Conservation (phyloP, 2,797 vertebrate genomes). For the Orestias chungarensis region DNA sequence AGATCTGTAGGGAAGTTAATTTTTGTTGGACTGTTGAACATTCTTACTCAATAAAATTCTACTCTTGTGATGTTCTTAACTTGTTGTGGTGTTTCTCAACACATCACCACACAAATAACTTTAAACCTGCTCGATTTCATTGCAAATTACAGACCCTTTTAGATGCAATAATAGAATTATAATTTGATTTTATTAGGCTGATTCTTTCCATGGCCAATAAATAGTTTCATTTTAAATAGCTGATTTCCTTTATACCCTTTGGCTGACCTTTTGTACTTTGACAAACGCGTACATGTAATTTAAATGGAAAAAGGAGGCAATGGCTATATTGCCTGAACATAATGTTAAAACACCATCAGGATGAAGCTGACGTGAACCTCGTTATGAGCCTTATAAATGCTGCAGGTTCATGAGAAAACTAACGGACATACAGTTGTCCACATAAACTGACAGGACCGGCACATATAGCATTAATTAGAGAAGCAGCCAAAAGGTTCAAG, state of each 20-base stretch:
- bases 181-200: conserved; percentile 12
- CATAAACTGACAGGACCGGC: too few species aligned
- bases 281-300: conserved; percentile 35
- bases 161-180: conserved; percentile 17
- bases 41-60: conserved; percentile 35
- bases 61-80: conserved; percentile 13
- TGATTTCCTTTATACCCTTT: conserved; percentile 20
- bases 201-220: conserved; percentile 35
- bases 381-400: conserved; percentile 19
- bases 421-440: not conserved
- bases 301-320: conserved; percentile 28
- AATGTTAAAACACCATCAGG: conserved; percentile 58
- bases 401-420: not conserved
- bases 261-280: conserved; percentile 38
- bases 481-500: too few species aligned
- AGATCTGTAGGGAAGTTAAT: conserved; percentile 39
- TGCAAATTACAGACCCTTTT: conserved; percentile 27
- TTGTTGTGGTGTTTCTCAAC: conserved; percentile 18
- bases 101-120: conserved; percentile 25
- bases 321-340: conserved; percentile 38
- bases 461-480: too few species aligned
- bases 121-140: conserved; percentile 33
- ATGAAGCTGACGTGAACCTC: conserved; percentile 52
- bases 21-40: conserved; percentile 45
- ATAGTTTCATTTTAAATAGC: conserved; percentile 27